Evolutionary conservation across 2,113 vertebrate genomes (phyloP), one percentile per base, ranked within the genome.

Genomic region (Enhydra lutris): DNA sequence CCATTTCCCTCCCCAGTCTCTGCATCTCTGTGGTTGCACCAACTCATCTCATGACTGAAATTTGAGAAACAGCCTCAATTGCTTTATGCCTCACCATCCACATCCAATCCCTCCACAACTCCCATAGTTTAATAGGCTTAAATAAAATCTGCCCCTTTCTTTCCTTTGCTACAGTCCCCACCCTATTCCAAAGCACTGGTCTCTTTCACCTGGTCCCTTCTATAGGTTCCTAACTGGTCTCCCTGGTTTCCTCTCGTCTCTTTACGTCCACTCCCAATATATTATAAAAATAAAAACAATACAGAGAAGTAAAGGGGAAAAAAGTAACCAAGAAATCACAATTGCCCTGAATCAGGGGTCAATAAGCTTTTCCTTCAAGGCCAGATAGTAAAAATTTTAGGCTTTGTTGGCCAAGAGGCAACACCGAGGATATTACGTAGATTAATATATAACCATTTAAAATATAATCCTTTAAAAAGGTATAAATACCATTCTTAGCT

Each of bases 381-480:
- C 24, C 29, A 73, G 17, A 23, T 42, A 69, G 42, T 71, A 82
- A 96, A 63, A 93, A 91, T 85, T 94, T 86, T 78, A 86, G 52
- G 63, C 47, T 91, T 89, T 85, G 18, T 59, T 94, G 42, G 57
- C 63, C 63, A 96, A 97, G 39, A 89, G 76, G 23, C 20, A 92
- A 93, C 74, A 57, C 63, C n/a, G 31, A 87, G 69, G 45, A 18
- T 57, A 59, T 93, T 89, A 42, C 71, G 6, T 52, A 92, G 36
- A 87, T 83, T 92, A 95, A 90, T 94, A 73, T 20, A 17, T 79
- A 57, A 59, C 31, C 20, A 73, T 82, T 91, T 76, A 24, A 88
- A 96, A 74, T 85, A 14, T 74, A 57, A 65, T 21, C 15, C 73
- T 82, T 91, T 81, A 20, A 85, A 96, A 83, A 76, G 24, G 23